A percentile compares a stretch with the other conserved stretches of the same genome.
These are phyloP conservation scores for Sesamia inferens DNA, from an alignment of 2,888 invertebrate genomes.

Conservation along the genomic window DNA sequence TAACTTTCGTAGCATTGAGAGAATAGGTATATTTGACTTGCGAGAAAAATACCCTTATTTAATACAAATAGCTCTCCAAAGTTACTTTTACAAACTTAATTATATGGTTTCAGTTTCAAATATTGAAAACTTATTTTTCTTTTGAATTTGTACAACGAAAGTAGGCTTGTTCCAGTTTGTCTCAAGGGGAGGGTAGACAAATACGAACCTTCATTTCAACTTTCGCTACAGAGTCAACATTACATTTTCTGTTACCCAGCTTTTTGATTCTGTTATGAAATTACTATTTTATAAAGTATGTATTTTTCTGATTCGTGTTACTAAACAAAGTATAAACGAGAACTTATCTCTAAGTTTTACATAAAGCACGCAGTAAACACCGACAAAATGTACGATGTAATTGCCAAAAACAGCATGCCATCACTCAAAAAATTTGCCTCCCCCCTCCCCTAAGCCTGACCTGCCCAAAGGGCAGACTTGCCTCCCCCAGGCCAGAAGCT, in stretches of 20 bases:
- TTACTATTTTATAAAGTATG: neutral
- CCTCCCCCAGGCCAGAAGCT: no score
- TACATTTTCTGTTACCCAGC: constrained; percentile 4
- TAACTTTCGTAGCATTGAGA: neutral
- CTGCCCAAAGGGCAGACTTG: no score
- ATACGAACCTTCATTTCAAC: constrained; percentile 15
- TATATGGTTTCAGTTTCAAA: constrained; percentile 43
- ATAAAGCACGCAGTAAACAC: no score
- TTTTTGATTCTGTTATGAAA: constrained; percentile 19
- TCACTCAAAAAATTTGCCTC: no score
- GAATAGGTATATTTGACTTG: constrained; percentile 1
- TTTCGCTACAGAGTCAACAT: constrained; percentile 7
- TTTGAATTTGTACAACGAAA: constrained; percentile 20
- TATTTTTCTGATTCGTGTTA: no score
- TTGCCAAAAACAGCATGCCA: no score
- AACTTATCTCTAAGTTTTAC: no score
- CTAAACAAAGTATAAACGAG: no score
- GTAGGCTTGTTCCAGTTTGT: neutral
- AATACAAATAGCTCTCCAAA: constrained; percentile 17
- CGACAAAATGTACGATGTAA: no score
- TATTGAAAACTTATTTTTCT: constrained; percentile 44
- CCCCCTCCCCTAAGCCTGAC: no score
- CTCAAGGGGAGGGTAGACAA: constrained; percentile 9
- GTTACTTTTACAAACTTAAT: constrained; percentile 28
- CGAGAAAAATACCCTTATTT: neutral